These are phyloP conservation scores for Brachionus koreanus DNA, from an alignment of 1,140 invertebrate species.

Conservation along the genomic window DNA sequence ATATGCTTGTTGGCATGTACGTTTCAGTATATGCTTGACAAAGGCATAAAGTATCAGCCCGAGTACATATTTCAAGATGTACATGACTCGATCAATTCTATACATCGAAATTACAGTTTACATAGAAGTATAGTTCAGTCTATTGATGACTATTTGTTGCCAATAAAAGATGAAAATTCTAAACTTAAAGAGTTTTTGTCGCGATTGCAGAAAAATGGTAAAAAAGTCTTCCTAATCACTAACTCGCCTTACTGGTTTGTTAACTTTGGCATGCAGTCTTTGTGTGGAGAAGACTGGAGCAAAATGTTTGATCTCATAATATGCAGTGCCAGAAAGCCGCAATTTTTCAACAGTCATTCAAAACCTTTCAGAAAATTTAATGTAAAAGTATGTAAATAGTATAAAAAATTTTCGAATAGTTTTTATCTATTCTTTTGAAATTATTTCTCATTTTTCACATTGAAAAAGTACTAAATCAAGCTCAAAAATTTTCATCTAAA, in stretches of 20 bases:
- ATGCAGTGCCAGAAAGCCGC: slow-evolving; percentile 87
- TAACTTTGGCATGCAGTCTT: slow-evolving; percentile 81
- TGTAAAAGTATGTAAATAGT: background rate
- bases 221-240: slow-evolving; percentile 90
- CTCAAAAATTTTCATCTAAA: no score
- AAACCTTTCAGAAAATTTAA: slow-evolving; percentile 53
- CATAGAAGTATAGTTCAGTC: slow-evolving; percentile 74
- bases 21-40: slow-evolving; percentile 72
- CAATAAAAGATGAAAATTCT: slow-evolving; percentile 40
- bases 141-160: slow-evolving; percentile 46
- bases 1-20: slow-evolving; percentile 45
- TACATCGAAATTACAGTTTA: slow-evolving; percentile 76
- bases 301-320: slow-evolving; percentile 89
- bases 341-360: slow-evolving; percentile 84
- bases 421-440: no score
- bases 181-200: slow-evolving; percentile 74
- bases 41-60: slow-evolving; percentile 86
- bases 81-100: slow-evolving; percentile 78
- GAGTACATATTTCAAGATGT: slow-evolving; percentile 70
- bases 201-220: slow-evolving; percentile 68
- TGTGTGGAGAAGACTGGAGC: slow-evolving; percentile 82
- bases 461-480: no score
- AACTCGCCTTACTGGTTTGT: slow-evolving; percentile 91
- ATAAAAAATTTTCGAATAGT: background rate
- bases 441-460: background rate